Conservation (phyloP, 2,888 invertebrate genomes). For the Yponomeuta cagnagella region DNA sequence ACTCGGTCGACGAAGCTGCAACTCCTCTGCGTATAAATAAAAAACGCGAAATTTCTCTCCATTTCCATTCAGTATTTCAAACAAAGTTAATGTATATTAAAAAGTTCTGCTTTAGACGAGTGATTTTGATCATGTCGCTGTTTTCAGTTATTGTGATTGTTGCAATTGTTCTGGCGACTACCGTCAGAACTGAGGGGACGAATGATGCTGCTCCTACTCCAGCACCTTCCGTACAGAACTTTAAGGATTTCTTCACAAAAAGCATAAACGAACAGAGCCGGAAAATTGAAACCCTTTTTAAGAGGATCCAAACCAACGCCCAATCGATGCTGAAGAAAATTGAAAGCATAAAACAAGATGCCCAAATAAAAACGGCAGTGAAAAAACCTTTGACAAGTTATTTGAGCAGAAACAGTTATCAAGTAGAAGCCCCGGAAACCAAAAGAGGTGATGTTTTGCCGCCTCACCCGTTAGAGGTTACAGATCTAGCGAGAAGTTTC, state of each 20-base stretch:
- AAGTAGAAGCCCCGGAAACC: slow-evolving; percentile 48
- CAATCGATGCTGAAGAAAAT: slow-evolving; percentile 54
- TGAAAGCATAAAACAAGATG: slow-evolving; percentile 40
- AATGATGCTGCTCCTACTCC: slow-evolving; percentile 29
- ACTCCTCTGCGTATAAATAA: slow-evolving; percentile 40
- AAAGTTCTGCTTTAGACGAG: slow-evolving; percentile 29
- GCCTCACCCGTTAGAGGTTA: slow-evolving; percentile 22
- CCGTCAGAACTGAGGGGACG: slow-evolving; percentile 40
- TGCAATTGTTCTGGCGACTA: slow-evolving; percentile 41
- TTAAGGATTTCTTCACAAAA: slow-evolving; percentile 51
- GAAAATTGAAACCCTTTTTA: slow-evolving; percentile 52
- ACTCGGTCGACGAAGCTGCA: slow-evolving; percentile 44
- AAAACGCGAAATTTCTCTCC: slow-evolving; percentile 25
- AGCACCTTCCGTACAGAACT: slow-evolving; percentile 39
- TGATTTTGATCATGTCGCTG: slow-evolving; percentile 51
- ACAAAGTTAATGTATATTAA: slow-evolving; percentile 50
- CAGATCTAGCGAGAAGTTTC: slow-evolving; percentile 44
- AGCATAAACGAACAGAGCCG: slow-evolving; percentile 59
- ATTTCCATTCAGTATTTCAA: slow-evolving; percentile 31
- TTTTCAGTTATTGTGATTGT: slow-evolving; percentile 44
- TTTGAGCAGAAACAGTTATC: slow-evolving; percentile 23
- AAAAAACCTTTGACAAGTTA: not conserved
- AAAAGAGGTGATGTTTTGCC: slow-evolving; percentile 30
- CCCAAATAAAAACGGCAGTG: slow-evolving; percentile 15
- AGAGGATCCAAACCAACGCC: slow-evolving; percentile 59